These are phyloP conservation scores for Dromius quadrimaculatus DNA, from an alignment of 2,888 invertebrate species.

Conservation along the genomic window DNA sequence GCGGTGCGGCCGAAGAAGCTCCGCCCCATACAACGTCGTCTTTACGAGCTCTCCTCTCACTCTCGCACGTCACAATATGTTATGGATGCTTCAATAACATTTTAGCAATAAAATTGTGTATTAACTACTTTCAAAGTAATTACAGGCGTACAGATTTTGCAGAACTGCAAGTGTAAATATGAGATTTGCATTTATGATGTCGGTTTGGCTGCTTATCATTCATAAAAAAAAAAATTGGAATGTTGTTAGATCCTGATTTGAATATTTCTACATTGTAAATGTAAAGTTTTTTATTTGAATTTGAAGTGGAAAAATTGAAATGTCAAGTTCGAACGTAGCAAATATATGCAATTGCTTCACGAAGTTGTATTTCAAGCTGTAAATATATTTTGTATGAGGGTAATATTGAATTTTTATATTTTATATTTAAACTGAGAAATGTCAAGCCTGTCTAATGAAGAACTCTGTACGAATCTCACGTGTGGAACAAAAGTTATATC, in stretches of 20 bases:
- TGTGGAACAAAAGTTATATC: too few relatives aligned
- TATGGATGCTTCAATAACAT: neutral
- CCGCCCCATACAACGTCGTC: too few relatives aligned
- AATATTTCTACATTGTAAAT: conserved; percentile 32
- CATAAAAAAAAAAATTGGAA: conserved; percentile 23
- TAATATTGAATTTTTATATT: neutral
- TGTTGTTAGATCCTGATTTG: conserved; percentile 28
- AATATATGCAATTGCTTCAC: conserved; percentile 1
- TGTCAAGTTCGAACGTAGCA: conserved; percentile 7
- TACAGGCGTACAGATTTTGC: neutral
- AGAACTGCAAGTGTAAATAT: conserved; percentile 16
- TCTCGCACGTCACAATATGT: too few relatives aligned
- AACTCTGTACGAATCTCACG: too few relatives aligned
- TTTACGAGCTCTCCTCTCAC: too few relatives aligned
- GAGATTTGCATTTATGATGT: conserved; percentile 38
- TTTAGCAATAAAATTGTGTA: conserved; percentile 7
- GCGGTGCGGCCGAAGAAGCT: too few relatives aligned
- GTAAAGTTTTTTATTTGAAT: conserved; percentile 12
- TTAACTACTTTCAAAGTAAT: conserved; percentile 9
- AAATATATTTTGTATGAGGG: neutral
- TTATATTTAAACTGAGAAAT: too few relatives aligned
- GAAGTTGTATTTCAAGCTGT: neutral
- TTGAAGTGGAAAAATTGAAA: conserved; percentile 16
- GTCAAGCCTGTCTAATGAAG: too few relatives aligned
- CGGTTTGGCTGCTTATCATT: conserved; percentile 17